These are phyloP conservation scores for Chelon auratus DNA, from an alignment of 2,797 vertebrate genomes.

Conservation along the genomic window DNA sequence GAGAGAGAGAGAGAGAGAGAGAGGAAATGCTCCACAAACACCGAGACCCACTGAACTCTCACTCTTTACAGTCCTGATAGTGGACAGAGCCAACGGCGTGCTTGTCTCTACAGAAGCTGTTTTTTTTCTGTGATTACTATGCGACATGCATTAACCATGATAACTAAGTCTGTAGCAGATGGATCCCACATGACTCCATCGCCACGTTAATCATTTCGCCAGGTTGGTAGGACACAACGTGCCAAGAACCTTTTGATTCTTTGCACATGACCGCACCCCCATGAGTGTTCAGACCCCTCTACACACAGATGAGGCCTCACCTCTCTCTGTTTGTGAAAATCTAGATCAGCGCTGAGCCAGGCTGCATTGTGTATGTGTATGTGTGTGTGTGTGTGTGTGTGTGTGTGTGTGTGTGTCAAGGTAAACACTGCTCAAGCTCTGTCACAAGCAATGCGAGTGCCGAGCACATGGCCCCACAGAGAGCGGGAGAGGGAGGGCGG, in stretches of 20 bases:
- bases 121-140: background rate
- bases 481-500: conserved; percentile 54
- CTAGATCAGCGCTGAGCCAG: conserved; percentile 48
- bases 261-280: conserved; percentile 46
- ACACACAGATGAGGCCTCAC: conserved; percentile 24
- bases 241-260: conserved; percentile 60
- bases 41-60: conserved; percentile 63
- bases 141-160: conserved; percentile 32
- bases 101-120: conserved; percentile 19
- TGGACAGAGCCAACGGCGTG: background rate
- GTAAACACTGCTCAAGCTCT: conserved; percentile 73
- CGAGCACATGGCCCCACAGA: conserved; percentile 78
- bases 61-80: background rate
- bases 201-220: conserved; percentile 55
- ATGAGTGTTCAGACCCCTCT: conserved; percentile 21
- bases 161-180: conserved; percentile 47
- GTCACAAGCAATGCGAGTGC: conserved; percentile 78
- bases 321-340: conserved; percentile 47
- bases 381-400: conserved; percentile 16
- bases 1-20: conserved; percentile 5
- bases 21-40: conserved; percentile 63
- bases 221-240: conserved; percentile 53
- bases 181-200: conserved; percentile 46
- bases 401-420: conserved; percentile 38
- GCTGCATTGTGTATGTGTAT: conserved; percentile 27